Conservation (phyloP, 2,113 vertebrate species). For the Gallinago jamesoni region DNA sequence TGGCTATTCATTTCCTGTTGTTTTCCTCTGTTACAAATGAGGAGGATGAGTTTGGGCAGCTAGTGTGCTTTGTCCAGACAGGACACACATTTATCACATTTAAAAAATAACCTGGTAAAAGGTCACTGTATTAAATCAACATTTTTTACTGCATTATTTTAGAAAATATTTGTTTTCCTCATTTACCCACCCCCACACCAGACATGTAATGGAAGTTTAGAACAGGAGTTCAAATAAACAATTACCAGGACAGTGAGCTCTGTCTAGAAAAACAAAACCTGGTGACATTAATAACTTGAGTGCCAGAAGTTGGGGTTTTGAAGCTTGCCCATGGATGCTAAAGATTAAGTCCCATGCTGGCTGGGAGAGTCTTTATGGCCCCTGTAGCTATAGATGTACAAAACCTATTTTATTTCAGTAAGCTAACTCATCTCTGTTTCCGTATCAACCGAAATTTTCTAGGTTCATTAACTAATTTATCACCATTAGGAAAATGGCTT, state of each 20-base stretch:
- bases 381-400: neutral
- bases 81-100: constrained; percentile 53
- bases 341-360: neutral
- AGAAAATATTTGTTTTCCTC: neutral
- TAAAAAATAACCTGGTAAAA: constrained; percentile 21
- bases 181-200: neutral
- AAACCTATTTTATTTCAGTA: neutral
- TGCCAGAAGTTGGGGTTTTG: neutral
- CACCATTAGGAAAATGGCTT: neutral
- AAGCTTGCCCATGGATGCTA: accelerated
- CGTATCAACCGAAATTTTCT: neutral
- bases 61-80: constrained; percentile 23
- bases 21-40: constrained; percentile 46
- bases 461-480: neutral
- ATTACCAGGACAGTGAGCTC: neutral
- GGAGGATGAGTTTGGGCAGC: constrained; percentile 38
- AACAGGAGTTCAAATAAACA: neutral
- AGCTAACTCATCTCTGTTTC: neutral
- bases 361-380: neutral
- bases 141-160: neutral
- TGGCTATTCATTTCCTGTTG: constrained; percentile 56
- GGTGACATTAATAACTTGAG: neutral
- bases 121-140: constrained; percentile 30
- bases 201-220: neutral
- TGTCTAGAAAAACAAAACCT: neutral